Percentiles rank a stretch among this genome's conserved stretches.
Conservation (phyloP, 2,797 vertebrate species). For the Myotis myotis region DNA sequence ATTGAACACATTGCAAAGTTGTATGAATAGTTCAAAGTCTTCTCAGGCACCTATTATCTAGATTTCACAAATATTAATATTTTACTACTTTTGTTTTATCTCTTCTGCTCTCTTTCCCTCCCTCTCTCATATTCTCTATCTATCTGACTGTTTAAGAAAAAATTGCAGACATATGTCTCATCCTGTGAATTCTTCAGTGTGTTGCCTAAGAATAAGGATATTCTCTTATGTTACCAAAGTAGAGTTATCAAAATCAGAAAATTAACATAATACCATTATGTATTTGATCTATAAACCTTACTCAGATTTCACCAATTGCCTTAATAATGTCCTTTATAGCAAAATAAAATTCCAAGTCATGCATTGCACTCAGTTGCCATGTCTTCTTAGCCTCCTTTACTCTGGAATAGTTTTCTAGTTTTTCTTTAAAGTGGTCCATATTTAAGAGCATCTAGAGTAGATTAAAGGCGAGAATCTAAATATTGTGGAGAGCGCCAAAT, state of each 20-base stretch:
- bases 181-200: neutral
- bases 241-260: conserved; percentile 19
- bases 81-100: conserved; percentile 4
- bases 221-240: neutral
- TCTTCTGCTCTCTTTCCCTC: neutral
- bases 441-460: neutral
- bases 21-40: conserved; percentile 15
- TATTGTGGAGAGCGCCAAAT: neutral
- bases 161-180: neutral
- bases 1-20: conserved; percentile 45
- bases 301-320: neutral
- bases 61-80: neutral
- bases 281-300: neutral
- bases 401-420: neutral
- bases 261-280: neutral
- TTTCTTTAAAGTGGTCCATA: conserved; percentile 16
- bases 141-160: neutral
- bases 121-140: neutral
- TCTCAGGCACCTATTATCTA: neutral
- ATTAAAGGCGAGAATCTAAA: conserved; percentile 48
- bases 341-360: neutral
- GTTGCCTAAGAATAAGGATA: neutral
- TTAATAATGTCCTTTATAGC: neutral
- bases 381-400: neutral
- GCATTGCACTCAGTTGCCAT: neutral